Conservation (phyloP, 2,113 vertebrate genomes). For the Synchiropus splendidus region DNA sequence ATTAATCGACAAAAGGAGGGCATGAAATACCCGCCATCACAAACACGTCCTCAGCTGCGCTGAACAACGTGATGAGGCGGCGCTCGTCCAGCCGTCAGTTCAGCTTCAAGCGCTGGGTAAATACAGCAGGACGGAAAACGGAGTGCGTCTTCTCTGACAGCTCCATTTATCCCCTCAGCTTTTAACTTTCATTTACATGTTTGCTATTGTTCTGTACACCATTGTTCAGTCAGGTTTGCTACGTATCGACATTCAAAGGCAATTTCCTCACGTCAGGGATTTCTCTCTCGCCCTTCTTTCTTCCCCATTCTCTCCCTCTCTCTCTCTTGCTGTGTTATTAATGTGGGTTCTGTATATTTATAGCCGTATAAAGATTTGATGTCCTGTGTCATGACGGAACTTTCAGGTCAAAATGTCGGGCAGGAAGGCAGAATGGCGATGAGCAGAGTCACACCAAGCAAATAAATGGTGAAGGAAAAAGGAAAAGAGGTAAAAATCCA, state of each 20-base stretch:
- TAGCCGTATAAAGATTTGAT: constrained; percentile 38
- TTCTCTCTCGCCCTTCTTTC: background rate
- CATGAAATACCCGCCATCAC: too few relatives aligned
- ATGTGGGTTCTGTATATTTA: constrained; percentile 34
- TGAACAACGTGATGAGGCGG: too few relatives aligned
- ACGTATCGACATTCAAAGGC: background rate
- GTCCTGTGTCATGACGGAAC: constrained; percentile 16
- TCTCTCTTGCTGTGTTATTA: constrained; percentile 11
- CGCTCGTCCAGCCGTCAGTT: too few relatives aligned
- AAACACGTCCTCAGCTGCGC: too few relatives aligned
- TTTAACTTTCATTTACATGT: too few relatives aligned
- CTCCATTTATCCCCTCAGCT: too few relatives aligned
- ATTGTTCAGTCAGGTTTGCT: background rate
- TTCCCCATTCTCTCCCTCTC: constrained; percentile 1
- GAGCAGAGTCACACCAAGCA: constrained; percentile 10
- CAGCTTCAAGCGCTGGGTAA: too few relatives aligned
- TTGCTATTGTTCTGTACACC: background rate
- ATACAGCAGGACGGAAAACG: too few relatives aligned
- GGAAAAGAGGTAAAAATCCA: too few relatives aligned
- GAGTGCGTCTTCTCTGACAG: too few relatives aligned
- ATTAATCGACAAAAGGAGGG: too few relatives aligned
- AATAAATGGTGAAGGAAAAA: constrained; percentile 8
- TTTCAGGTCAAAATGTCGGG: constrained; percentile 20
- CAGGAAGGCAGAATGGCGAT: constrained; percentile 2
- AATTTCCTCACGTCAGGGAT: background rate